Base-by-base conservation (phyloP, 2,888 invertebrate genomes). In the Deilephila porcellus region DNA sequence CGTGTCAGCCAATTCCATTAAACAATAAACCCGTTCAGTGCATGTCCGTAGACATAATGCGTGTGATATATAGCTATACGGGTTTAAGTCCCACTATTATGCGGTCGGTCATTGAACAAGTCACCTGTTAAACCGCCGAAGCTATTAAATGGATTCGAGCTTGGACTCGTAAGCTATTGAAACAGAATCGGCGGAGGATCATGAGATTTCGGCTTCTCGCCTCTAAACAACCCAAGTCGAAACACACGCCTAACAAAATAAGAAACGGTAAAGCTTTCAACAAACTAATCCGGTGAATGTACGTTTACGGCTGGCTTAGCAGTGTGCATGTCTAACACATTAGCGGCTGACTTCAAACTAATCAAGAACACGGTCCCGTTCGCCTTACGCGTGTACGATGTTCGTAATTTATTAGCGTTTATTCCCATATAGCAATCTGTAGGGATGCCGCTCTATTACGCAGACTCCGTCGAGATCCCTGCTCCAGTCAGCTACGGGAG, bases 341-440 rank as follows among this genome's bases (percentile, higher is more conserved):
- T 90, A 92, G 90, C 92, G 92, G 92, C 83, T 85, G 87, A 91
- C 92, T 92, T 93, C 91, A 93, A 93, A 93, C 94, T 93, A 93
- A 94, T 94, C 93, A 93, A 90, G 90, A 91, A 89, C 90, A 90
- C 85, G 86, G 90, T 87, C 85, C 87, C 86, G 87, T 90, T 90
- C 88, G 90, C 89, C 88, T 90, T 88, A 91, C 91, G 90, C 92
- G 89, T 91, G 91, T 91, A 91, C 91, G 88, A 89, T 90, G 92
- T 92, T 89, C 89, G 91, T 94, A 94, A 94, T 94, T 94, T 94
- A 94, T 93, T 93, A 94, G 91, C 91, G 88, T 91, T 94, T 93
- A 94, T 94, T 93, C 94, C 90, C 91, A 91, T 92, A 93, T 89
- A 93, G 90, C 91, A 93, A 93, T 93, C 93, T 93, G 93, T 92